Evolutionary conservation across 2,797 vertebrate species (phyloP), one percentile per base, ranked within the genome.

Genomic region (Menidia menidia): DNA sequence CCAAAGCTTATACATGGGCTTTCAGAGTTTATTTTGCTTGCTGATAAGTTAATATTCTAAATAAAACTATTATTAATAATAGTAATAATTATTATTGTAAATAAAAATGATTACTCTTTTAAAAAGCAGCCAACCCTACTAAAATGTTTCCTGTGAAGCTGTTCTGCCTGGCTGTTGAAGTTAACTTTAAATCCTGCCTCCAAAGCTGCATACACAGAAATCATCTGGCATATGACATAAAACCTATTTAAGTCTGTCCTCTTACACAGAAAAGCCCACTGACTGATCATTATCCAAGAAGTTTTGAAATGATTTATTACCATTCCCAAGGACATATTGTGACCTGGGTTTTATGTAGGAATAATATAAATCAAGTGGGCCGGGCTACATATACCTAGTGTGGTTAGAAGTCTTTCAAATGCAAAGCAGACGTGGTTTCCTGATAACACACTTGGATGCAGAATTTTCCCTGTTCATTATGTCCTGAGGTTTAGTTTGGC

Each of bases 401-500:
- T 64, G 15, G n/a, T 33, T 33, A n/a, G 16, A 64, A 65, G 45
- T 76, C 32, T 57, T 84, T 69, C 63, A 66, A 78, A 86, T 81
- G 66, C 66, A 62, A 73, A 44, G 56, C 61, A 41, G 39, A 7
- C 4, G 8, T 47, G 73, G 8, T 48, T 32, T 57, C 5, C 71
- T 79, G 77, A 77, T 80, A 74, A 72, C 64, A 60, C 64, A 73
- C 73, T 66, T 52, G 64, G 56, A 68, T 75, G 77, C 75, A 35
- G 32, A 59, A 73, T 59, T 67, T 64, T 68, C 56, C 60, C 45
- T 68, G 31, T 57, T 85, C 68, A 76, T 81, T 80, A 62, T 76
- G 68, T 78, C 73, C 65, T 10, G 43, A 69, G 68, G 60, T 86
- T 65, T 39, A 62, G 55, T 61, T 81, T 69, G 68, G 78, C 70